Evolutionary conservation across 2,888 invertebrate genomes (phyloP), one percentile per base, ranked within the genome.

Genomic region (Lepidocyrtoides sp.): DNA sequence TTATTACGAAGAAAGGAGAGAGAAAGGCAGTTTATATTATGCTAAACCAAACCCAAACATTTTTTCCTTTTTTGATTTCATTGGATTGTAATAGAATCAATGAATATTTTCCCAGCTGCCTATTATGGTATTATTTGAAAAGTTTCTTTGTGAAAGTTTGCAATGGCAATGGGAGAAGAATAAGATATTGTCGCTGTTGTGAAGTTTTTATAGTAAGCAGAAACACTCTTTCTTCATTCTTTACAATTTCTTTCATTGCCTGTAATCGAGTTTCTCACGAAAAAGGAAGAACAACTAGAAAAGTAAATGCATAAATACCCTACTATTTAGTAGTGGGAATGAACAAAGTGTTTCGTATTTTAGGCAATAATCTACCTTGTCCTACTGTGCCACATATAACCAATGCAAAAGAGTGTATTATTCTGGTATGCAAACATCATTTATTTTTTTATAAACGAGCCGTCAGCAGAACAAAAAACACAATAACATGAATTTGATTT

Each of bases 371-470:
- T 66, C 8, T n/a, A 32, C 10, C 36, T 36, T 69, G 69, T 36
- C 69, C 36, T n/a, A 66, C 66, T 32, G 29, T 4, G n/a, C 36
- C 66, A 66, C 66, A 66, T 63, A 32, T n/a, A 57, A 10, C 10
- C n/a, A n/a, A 26, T 26, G 29, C 29, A 23, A 63, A 63, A n/a
- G n/a, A n/a, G n/a, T n/a, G n/a, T n/a, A n/a, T n/a, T n/a, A n/a
- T n/a, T n/a, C n/a, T n/a, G n/a, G n/a, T n/a, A n/a, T n/a, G 2
- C 29, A 29, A 20, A 48, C 20, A 20, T n/a, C 69, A 69, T 17
- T 69, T 69, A 41, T 69, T 41, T 69, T 69, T 69, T 14, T 41
- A n/a, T 66, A 66, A 66, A 66, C 66, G 66, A 66, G 32, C 66
- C 66, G 66, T 66, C 69, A 20, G n/a, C n/a, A n/a, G n/a, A n/a